Evolutionary conservation across 1,140 invertebrate species (phyloP).

Genomic region (Drosophila persimilis): DNA sequence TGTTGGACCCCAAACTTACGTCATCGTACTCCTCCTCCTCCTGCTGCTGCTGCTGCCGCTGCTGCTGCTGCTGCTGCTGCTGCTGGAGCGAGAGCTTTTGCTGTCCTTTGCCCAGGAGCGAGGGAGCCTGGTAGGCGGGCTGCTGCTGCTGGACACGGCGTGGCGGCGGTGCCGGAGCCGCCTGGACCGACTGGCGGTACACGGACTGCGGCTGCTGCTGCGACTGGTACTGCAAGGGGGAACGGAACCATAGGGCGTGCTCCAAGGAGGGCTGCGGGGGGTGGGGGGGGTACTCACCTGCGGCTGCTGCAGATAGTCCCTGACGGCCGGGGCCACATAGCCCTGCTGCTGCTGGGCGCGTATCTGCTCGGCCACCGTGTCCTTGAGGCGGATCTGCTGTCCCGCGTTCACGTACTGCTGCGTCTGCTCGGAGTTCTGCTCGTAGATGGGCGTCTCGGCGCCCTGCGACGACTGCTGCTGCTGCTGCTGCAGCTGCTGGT

Average conservation of each 20-base stretch:
- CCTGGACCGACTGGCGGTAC: constrained; percentile 65
- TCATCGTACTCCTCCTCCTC: constrained; percentile 82
- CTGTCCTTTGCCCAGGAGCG: constrained; percentile 67
- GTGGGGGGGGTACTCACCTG: constrained; percentile 48
- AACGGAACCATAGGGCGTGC: no score
- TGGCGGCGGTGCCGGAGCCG: constrained; percentile 54
- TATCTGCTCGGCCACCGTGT: constrained; percentile 78
- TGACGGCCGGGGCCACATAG: constrained; percentile 76
- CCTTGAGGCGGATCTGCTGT: constrained; percentile 76
- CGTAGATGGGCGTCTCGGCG: constrained; percentile 76
- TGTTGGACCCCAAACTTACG: constrained; percentile 60
- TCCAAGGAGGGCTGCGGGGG: background rate
- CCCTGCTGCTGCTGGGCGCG: constrained; percentile 67
- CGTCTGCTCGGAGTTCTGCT: constrained; percentile 79
- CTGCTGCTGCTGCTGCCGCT: constrained; percentile 55
- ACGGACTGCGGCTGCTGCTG: constrained; percentile 66
- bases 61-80: constrained; percentile 50
- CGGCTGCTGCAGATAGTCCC: constrained; percentile 72
- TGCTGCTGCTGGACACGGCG: constrained; percentile 67
- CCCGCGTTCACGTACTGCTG: constrained; percentile 77
- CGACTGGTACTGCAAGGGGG: constrained; percentile 59
- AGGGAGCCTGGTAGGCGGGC: constrained; percentile 46
- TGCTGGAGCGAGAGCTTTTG: constrained; percentile 48
- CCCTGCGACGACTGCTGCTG: constrained; percentile 59
- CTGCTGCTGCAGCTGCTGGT: constrained; percentile 74